Evolutionary conservation across 2,113 vertebrate species (phyloP), one percentile per base, ranked within the genome.

Genomic region (Notarius lentiginosus): DNA sequence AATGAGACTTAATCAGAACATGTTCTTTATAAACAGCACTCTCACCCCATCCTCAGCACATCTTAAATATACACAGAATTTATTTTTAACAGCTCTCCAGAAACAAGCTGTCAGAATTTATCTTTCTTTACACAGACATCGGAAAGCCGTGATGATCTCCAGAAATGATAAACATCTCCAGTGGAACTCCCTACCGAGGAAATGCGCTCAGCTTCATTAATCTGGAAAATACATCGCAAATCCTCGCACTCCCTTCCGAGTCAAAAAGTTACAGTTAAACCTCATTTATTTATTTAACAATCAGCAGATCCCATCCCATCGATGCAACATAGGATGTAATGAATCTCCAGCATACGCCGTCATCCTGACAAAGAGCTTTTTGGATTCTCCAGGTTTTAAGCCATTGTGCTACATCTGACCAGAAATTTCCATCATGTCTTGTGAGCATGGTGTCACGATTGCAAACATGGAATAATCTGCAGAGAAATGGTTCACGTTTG

Each of bases 151-250:
- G 81, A 82, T 24, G 24, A 51, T 82, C 61, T 47, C 22, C 81
- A 82, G 60, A 82, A 12, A 24, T n/a, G 61, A 65, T 82, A 66
- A 66, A 82, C 61, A 82, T 80, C 53, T 58, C 77, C 55, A 18
- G 53, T 34, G 18, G 55, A 58, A 79, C 77, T 79, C 51, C 76
- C 76, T 55, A 3, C n/a, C 34, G 17, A 22, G 34, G 24, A 27
- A 79, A 58, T 18, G 77, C n/a, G 2, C 27, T 79, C n/a, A 5
- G 51, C 77, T 10, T 30, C 77, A 79, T 79, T 79, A 79, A 58
- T 79, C 77, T 30, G 55, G 6, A 58, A 79, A 79, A 30, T 30
- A 14, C 53, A 58, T 5, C 14, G 11, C 24, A 22, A 27, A n/a
- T 79, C 77, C 15, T 53, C 17, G 55, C n/a, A 34, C 77, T 80